Percentiles rank a stretch among this genome's conserved stretches.
Conservation (phyloP, 2,888 invertebrate species). For the Hipparchia semele region DNA sequence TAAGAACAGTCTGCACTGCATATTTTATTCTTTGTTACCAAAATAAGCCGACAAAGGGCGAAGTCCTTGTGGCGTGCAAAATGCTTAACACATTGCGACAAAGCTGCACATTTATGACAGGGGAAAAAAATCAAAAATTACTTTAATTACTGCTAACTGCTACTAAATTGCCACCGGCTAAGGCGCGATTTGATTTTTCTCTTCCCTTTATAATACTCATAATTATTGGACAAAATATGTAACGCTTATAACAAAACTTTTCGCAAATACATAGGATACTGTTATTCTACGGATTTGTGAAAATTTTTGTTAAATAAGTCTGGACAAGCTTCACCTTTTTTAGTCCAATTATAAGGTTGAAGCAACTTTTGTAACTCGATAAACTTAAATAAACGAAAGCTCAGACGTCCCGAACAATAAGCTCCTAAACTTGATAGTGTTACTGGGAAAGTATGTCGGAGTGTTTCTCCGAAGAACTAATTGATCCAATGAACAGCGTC, state of each 20-base stretch:
- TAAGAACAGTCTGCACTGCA: constrained; percentile 12
- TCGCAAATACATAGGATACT: no score
- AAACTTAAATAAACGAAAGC: constrained; percentile 68
- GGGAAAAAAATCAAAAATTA: constrained; percentile 45
- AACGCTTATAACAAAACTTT: no score
- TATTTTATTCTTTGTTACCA: constrained; percentile 37
- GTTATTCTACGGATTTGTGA: not conserved
- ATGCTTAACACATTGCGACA: constrained; percentile 64
- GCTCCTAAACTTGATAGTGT: constrained; percentile 44
- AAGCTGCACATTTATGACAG: constrained; percentile 51
- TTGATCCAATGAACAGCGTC: constrained; percentile 78
- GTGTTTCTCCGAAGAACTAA: constrained; percentile 66
- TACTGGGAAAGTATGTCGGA: constrained; percentile 56
- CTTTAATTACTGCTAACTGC: constrained; percentile 43
- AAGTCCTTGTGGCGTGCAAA: constrained; percentile 59
- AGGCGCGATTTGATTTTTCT: constrained; percentile 28
- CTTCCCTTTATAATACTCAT: not conserved
- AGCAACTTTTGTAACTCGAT: constrained; percentile 50
- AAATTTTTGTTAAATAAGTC: constrained; percentile 3
- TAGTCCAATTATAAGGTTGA: constrained; percentile 69
- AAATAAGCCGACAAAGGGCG: constrained; percentile 56
- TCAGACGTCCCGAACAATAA: constrained; percentile 61
- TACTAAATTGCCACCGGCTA: constrained; percentile 22
- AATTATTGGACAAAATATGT: no score
- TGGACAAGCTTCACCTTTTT: constrained; percentile 51